phyloP scores from a whole-genome alignment of 2,888 invertebrate species.

The Thyatira batis region DNA sequence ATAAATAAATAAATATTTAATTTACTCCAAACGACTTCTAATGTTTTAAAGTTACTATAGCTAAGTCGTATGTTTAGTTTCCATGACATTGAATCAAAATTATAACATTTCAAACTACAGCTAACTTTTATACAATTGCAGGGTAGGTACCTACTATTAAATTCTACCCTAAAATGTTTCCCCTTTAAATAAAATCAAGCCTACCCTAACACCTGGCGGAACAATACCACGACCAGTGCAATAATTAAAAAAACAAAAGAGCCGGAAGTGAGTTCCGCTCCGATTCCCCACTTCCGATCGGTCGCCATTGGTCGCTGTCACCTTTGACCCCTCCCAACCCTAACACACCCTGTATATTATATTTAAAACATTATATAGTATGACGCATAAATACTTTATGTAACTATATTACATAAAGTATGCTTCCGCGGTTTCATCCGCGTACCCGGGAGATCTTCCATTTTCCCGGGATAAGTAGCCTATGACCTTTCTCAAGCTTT shows the following conservation, averaged over 20 bases:
- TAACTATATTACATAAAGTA: no score
- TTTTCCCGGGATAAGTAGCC: no score
- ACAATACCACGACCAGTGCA: slow-evolving; percentile 38
- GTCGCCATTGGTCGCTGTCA: slow-evolving; percentile 64
- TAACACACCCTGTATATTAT: slow-evolving; percentile 16
- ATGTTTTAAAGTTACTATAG: no score
- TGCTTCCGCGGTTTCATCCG: no score
- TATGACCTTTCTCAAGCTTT: no score
- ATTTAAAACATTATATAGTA: slow-evolving; percentile 29
- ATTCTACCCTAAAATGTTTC: neutral
- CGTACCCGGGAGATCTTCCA: no score
- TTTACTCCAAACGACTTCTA: no score
- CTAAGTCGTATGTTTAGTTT: no score
- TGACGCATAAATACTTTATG: slow-evolving; percentile 8
- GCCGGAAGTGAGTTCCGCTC: slow-evolving; percentile 67
- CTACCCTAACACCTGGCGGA: slow-evolving; percentile 60
- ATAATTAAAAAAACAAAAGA: slow-evolving; percentile 63
- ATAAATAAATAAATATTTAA: no score
- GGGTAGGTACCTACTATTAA: neutral
- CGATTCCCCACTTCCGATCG: slow-evolving; percentile 58
- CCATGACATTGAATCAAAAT: no score
- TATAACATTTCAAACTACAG: no score
- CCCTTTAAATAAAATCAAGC: slow-evolving; percentile 10
- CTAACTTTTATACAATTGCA: neutral
- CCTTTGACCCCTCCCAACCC: slow-evolving; percentile 75